A percentile compares a stretch with the other conserved stretches of the same genome.
Evolutionary conservation across 2,113 vertebrate species (phyloP).

Genomic region (Edolisoma coerulescens): DNA sequence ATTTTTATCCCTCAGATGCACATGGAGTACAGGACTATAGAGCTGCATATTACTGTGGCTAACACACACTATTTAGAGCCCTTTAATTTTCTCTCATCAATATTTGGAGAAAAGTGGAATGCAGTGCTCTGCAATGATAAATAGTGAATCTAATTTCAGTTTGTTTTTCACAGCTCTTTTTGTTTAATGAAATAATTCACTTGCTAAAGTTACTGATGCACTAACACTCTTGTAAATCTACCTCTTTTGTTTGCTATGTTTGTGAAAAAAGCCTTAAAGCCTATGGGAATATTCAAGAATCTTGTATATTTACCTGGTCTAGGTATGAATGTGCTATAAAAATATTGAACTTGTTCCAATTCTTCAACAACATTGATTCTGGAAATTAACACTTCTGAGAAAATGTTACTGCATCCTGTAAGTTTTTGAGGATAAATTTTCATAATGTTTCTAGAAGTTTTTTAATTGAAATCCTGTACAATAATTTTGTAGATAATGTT

Average conservation of each 20-base stretch:
- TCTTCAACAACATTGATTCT: not conserved
- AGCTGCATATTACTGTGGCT: not conserved
- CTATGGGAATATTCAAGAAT: not conserved
- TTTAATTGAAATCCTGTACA: not conserved
- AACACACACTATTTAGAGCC: not conserved
- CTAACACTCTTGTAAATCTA: not conserved
- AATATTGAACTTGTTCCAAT: not conserved
- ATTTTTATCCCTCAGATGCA: not conserved
- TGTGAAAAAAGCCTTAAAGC: not conserved
- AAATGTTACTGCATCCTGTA: not conserved
- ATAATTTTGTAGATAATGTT: not conserved
- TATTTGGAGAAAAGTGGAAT: not conserved
- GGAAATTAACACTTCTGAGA: not conserved
- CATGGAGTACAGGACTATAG: not conserved
- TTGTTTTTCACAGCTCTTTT: not conserved
- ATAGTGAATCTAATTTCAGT: not conserved
- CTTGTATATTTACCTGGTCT: not conserved
- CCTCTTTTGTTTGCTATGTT: not conserved
- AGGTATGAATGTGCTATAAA: not conserved
- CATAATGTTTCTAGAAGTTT: not conserved
- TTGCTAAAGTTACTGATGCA: not conserved
- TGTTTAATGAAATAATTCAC: not conserved
- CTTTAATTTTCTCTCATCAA: not conserved
- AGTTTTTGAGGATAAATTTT: not conserved
- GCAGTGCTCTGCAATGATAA: not conserved